Percentiles rank a stretch among this genome's conserved stretches.
These are phyloP conservation scores for Lepidurus arcticus DNA, from an alignment of 1,140 invertebrate species.

Conservation along the genomic window DNA sequence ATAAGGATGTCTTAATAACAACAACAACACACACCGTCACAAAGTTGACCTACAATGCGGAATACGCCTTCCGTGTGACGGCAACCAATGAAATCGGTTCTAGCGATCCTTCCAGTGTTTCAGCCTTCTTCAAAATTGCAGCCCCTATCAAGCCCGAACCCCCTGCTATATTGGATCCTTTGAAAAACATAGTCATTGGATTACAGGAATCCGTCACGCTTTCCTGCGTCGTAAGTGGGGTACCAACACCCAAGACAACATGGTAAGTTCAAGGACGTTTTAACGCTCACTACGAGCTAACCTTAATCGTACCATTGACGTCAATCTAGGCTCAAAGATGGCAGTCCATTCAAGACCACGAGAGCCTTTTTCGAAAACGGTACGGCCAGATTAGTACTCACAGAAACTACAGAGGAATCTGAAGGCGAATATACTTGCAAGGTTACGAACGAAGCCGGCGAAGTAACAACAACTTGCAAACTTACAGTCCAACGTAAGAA, in stretches of 20 bases:
- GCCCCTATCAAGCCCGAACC: constrained; percentile 50
- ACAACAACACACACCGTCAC: constrained; percentile 59
- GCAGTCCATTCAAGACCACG: constrained; percentile 44
- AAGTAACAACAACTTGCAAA: constrained; percentile 42
- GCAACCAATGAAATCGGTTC: constrained; percentile 68
- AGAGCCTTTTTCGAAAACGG: constrained; percentile 63
- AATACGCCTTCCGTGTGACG: constrained; percentile 67
- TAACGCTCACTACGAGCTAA: neutral
- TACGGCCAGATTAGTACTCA: constrained; percentile 63
- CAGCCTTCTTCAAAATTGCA: constrained; percentile 52
- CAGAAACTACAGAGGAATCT: constrained; percentile 56
- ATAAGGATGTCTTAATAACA: constrained; percentile 51
- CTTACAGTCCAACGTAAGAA: constrained; percentile 44
- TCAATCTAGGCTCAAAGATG: constrained; percentile 48
- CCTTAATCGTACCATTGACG: neutral
- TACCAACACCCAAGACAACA: constrained; percentile 71
- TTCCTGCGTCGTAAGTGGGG: constrained; percentile 69
- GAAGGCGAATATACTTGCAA: constrained; percentile 62
- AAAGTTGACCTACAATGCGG: constrained; percentile 60
- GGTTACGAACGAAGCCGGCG: constrained; percentile 50
- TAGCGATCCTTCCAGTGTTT: constrained; percentile 54
- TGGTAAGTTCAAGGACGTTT: constrained; percentile 53
- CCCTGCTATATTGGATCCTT: constrained; percentile 56
- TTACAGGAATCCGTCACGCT: constrained; percentile 58
- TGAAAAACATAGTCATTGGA: constrained; percentile 54